Evolutionary conservation across 2,797 vertebrate genomes (phyloP).

Genomic region (Lophius americanus): DNA sequence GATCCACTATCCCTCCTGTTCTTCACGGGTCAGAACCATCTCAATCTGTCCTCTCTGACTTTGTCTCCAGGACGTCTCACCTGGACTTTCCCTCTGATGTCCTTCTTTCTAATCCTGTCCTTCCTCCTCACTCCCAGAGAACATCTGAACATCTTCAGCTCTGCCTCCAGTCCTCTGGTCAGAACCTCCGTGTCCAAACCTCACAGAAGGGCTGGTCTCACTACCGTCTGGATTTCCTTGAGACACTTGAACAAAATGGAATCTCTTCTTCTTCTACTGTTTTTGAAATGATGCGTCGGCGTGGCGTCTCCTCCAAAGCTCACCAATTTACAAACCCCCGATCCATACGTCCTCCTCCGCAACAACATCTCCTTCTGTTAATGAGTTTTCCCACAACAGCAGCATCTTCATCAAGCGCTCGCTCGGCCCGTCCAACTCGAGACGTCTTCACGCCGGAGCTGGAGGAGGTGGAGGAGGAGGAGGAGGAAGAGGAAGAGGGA

Average conservation of each 20-base stretch:
- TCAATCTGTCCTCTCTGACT: too few relatives aligned
- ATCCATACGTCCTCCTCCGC: constrained; percentile 58
- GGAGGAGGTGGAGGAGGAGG: constrained; percentile 54
- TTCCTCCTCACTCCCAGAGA: too few relatives aligned
- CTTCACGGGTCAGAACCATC: too few relatives aligned
- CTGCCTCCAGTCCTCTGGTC: too few relatives aligned
- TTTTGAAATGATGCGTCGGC: constrained; percentile 8
- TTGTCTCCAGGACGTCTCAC: too few relatives aligned
- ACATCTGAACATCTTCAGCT: too few relatives aligned
- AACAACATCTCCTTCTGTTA: constrained; percentile 46
- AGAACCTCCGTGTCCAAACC: too few relatives aligned
- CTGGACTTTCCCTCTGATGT: too few relatives aligned
- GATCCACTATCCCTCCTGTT: too few relatives aligned
- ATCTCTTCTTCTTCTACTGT: neutral
- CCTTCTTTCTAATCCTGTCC: too few relatives aligned
- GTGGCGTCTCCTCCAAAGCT: constrained; percentile 28
- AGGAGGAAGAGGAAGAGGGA: constrained; percentile 31
- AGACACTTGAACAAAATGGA: constrained; percentile 33
- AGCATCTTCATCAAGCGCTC: constrained; percentile 56
- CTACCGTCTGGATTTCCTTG: constrained; percentile 20
- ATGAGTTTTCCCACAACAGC: constrained; percentile 48
- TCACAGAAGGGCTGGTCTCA: too few relatives aligned
- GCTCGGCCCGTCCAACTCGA: constrained; percentile 32
- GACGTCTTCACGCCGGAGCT: constrained; percentile 45
- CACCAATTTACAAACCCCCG: constrained; percentile 24